Evolutionary conservation across 2,888 invertebrate genomes (phyloP).

Genomic region (Athrips mouffetella): DNA sequence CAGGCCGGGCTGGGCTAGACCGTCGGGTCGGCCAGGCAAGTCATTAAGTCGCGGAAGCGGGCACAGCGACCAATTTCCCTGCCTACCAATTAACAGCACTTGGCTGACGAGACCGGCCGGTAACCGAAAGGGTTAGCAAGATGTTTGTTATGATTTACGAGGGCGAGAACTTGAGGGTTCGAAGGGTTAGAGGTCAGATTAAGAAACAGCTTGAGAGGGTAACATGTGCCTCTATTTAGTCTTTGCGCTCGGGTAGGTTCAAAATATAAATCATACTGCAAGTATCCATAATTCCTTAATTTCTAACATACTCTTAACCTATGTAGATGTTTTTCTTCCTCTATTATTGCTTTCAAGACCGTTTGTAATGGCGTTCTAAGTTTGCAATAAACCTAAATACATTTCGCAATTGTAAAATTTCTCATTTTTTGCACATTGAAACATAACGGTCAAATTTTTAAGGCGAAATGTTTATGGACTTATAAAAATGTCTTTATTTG

Average conservation of each 20-base stretch:
- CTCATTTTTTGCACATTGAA: conserved; percentile 23
- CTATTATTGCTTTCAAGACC: background rate
- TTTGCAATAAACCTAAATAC: conserved; percentile 31
- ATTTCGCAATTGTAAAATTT: conserved; percentile 30
- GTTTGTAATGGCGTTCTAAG: background rate
- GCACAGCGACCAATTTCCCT: conserved; percentile 75
- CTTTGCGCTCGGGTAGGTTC: conserved; percentile 3
- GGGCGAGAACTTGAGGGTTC: conserved; percentile 29
- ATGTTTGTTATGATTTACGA: conserved; percentile 75
- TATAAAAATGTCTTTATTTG: conserved; percentile 69
- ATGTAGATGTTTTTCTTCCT: background rate
- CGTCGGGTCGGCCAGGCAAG: conserved; percentile 72
- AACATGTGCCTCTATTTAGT: conserved; percentile 3
- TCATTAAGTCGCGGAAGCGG: conserved; percentile 75
- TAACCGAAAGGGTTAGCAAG: conserved; percentile 67
- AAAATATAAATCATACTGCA: background rate
- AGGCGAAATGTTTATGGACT: conserved; percentile 32
- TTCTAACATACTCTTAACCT: too few relatives aligned
- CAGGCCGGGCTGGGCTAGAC: conserved; percentile 37
- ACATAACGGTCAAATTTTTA: conserved; percentile 40
- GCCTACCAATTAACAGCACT: conserved; percentile 73
- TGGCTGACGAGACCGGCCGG: conserved; percentile 50
- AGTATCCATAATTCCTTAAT: too few relatives aligned
- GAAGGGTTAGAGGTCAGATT: conserved; percentile 7
- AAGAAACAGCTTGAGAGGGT: background rate